Base-by-base conservation (phyloP, 2,797 vertebrate species). In the Sebastes matsubarae region DNA sequence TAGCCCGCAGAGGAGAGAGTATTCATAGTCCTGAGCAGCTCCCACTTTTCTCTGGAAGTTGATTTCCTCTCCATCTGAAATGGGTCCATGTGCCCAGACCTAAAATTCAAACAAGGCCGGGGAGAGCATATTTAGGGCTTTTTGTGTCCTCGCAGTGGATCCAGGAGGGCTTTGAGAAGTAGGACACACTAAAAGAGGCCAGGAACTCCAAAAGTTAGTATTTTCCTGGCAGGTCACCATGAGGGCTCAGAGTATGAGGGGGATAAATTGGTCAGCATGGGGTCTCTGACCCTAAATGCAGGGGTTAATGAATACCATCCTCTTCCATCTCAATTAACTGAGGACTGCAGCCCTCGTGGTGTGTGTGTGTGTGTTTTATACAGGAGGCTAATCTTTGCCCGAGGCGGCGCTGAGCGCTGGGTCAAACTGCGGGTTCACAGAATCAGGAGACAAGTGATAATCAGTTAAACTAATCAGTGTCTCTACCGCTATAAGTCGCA, bases 231-330 rank as follows among this genome's bases (percentile, higher is more conserved):
- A 87, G 89, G 91, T 85, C 88, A 91, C 78, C 83, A 87, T 54
- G 50, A 72, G 75, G 65, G 65, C 80, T 79, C 68, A 55, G 59
- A 54, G 67, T 79, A 73, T 75, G 68, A 73, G 84, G 65, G 68
- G 80, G 64, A 68, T 80, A 86, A 81, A 79, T 66, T 60, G 72
- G 88, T 82, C 87, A 81, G 77, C 82, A 76, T 77, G 87, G 87
- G 92, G 87, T 89, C 76, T 85, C 75, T 81, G 86, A 89, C 87
- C 86, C 68, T 75, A 72, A 86, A 89, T 50, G 24, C 64, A 85
- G 11, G 68, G 88, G 88, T 90, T 93, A 94, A 94, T 89, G 75
- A 81, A 87, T 81, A 72, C 89, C 90, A 91, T 89, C 90, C 93
- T 89, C 72, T 83, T 86, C 80, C 67, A 77, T 82, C 84, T 90